Evolutionary conservation across 2,888 invertebrate genomes (phyloP), one percentile per base, ranked within the genome.

Genomic region (Microctonus hyperodae): DNA sequence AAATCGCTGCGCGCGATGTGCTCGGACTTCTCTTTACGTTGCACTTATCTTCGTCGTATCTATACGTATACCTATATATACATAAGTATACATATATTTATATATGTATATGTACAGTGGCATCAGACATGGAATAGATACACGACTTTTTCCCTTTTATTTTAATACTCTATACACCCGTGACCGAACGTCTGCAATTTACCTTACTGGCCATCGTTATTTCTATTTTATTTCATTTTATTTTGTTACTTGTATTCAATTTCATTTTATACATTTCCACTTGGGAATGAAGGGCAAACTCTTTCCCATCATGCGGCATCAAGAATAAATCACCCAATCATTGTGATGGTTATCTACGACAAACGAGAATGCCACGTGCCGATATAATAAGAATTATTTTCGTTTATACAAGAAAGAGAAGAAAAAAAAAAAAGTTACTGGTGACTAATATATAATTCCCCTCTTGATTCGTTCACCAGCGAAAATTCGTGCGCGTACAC

Each of bases 1-100:
- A 25, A 64, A 64, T 64, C 64, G 50, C 51, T n/a, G 50, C 16
- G 55, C 37, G 55, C 53, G 22, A 53, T 23, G 22, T 51, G 51
- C 23, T 23, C 9, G 51, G 31, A 33, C 31, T 55, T 25, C 22
- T 25, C 31, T 25, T 16, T 31, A 13, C 51, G n/a, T n/a, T n/a
- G 55, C 31, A 33, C 28, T 55, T 55, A 55, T 55, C 55, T 28
- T 5, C 13, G 16, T 55, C 20, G 25, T 53, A 23, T 53, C 13
- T 28, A 25, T 44, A 16, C 44, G 4, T 44, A 44, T 44, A 44
- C 28, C 28, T 25, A 23, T 25, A 7, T 44, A 44, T 16, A 44
- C 44, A 44, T 5, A 44, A n/a, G 16, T 44, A 44, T 16, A 44
- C 44, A 44, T 5, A 44, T 16, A 16, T 44, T 44, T 20, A 44